These are phyloP conservation scores for Ctenoplectra terminalis DNA, from an alignment of 1,140 invertebrate genomes.

Conservation along the genomic window DNA sequence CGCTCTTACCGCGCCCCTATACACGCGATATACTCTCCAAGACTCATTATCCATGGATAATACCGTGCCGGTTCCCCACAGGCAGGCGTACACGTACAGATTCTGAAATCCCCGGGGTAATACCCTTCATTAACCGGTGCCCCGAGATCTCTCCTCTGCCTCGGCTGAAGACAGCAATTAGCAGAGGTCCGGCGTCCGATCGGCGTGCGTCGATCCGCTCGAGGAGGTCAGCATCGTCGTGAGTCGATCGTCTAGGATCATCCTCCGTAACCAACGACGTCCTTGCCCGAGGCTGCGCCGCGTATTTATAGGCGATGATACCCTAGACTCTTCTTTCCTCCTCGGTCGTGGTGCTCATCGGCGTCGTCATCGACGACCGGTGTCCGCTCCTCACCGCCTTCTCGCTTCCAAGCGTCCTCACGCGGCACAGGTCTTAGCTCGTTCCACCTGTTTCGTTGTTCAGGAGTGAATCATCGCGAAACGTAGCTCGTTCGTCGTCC, in stretches of 20 bases:
- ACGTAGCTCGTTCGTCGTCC: slow-evolving; percentile 41
- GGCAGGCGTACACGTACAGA: slow-evolving; percentile 12
- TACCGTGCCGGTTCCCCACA: slow-evolving; percentile 20
- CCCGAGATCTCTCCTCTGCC: slow-evolving; percentile 38
- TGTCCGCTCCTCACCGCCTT: neutral
- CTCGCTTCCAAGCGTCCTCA: slow-evolving; percentile 13
- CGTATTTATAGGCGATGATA: slow-evolving; percentile 73
- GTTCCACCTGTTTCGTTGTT: slow-evolving; percentile 52
- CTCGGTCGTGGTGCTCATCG: slow-evolving; percentile 43
- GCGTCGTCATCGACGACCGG: slow-evolving; percentile 40
- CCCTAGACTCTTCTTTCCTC: slow-evolving; percentile 60
- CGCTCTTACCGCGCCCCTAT: slow-evolving; percentile 38
- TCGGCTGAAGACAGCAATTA: slow-evolving; percentile 63
- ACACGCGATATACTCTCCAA: slow-evolving; percentile 50
- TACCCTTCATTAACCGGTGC: slow-evolving; percentile 57
- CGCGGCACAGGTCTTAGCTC: too few relatives aligned
- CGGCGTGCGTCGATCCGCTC: slow-evolving; percentile 44
- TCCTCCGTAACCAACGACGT: slow-evolving; percentile 63
- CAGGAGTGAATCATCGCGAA: slow-evolving; percentile 53
- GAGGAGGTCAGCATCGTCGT: slow-evolving; percentile 44
- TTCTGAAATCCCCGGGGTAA: slow-evolving; percentile 51
- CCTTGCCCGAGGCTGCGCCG: slow-evolving; percentile 69
- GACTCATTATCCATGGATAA: slow-evolving; percentile 62
- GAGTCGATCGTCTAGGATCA: slow-evolving; percentile 55
- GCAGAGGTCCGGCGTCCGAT: slow-evolving; percentile 38